phyloP scores from a whole-genome alignment of 2,888 invertebrate species.

The Polyploca ridens region DNA sequence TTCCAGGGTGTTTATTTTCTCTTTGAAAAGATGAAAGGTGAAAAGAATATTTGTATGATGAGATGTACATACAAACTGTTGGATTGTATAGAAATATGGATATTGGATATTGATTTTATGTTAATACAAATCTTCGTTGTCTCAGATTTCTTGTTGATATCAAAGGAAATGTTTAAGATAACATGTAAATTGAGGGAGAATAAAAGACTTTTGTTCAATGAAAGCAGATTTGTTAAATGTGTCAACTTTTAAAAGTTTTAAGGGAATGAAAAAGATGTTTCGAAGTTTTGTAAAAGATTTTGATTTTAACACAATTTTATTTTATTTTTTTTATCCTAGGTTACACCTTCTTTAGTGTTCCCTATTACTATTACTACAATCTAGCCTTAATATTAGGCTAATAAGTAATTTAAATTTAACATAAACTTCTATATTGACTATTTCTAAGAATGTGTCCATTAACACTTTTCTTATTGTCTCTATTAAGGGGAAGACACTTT shows the following conservation, averaged over 20 bases:
- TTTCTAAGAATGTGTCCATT: too few relatives aligned
- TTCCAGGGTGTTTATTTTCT: constrained; percentile 45
- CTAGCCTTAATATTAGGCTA: too few relatives aligned
- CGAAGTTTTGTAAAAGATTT: too few relatives aligned
- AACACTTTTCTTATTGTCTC: too few relatives aligned
- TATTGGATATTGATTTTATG: constrained; percentile 60
- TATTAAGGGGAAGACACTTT: too few relatives aligned
- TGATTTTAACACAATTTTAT: background rate
- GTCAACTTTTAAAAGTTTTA: background rate
- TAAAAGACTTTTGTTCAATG: background rate
- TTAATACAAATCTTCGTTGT: constrained; percentile 35
- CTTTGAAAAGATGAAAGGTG: constrained; percentile 52
- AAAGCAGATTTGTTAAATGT: background rate
- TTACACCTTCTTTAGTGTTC: too few relatives aligned
- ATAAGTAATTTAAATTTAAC: too few relatives aligned
- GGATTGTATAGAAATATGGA: constrained; percentile 53
- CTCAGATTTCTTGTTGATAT: constrained; percentile 15
- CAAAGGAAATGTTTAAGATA: constrained; percentile 5
- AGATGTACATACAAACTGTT: constrained; percentile 15
- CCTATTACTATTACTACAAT: too few relatives aligned
- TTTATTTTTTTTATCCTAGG: too few relatives aligned
- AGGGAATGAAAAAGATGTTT: background rate
- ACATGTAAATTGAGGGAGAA: background rate
- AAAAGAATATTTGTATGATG: constrained; percentile 25
- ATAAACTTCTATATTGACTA: too few relatives aligned